Evolutionary conservation across 1,140 invertebrate species (phyloP).

Genomic region (Ridgeia piscesae): DNA sequence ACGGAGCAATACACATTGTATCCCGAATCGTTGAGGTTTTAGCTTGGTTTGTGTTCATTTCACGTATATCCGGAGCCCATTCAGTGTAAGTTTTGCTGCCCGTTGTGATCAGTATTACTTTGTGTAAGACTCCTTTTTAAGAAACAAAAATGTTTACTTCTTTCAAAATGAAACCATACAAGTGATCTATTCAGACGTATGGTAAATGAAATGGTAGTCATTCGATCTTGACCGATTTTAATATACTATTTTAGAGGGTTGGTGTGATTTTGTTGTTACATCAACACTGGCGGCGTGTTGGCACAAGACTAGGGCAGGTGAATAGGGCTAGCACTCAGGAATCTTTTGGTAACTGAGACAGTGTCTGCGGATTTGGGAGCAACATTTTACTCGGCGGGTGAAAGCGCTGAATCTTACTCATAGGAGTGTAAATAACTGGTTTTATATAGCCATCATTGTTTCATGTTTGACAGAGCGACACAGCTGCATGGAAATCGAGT

Average conservation of each 20-base stretch:
- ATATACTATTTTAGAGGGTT: neutral
- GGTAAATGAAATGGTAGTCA: neutral
- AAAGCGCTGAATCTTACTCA: too few relatives aligned
- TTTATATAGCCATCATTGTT: neutral
- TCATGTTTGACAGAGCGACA: neutral
- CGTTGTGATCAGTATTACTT: neutral
- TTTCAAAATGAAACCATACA: neutral
- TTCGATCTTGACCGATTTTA: neutral
- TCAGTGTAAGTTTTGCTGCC: neutral
- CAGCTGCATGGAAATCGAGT: neutral
- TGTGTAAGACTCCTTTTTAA: neutral
- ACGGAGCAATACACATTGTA: neutral
- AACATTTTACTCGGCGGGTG: neutral
- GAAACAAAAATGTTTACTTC: neutral
- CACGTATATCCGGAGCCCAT: neutral
- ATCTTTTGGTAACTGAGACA: neutral
- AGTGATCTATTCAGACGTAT: neutral
- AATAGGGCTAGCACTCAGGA: neutral
- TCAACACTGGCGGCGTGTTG: neutral
- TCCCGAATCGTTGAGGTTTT: neutral
- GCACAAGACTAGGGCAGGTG: neutral
- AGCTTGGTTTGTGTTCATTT: neutral
- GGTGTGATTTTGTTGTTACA: neutral
- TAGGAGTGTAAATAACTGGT: neutral
- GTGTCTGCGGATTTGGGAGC: neutral